Evolutionary conservation across 2,888 invertebrate species (phyloP).

Genomic region (Leistus spinibarbis): DNA sequence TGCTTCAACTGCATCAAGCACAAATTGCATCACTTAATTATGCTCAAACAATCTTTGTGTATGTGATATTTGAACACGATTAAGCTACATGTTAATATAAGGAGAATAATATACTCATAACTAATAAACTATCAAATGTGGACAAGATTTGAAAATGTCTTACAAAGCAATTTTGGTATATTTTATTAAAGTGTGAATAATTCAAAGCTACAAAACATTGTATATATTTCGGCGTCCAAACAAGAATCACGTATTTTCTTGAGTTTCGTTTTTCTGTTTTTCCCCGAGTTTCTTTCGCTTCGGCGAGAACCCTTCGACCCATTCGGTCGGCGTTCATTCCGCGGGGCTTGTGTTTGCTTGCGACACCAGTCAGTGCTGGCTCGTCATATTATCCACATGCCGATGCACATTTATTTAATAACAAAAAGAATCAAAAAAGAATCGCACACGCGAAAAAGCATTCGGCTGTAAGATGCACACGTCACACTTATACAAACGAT

Average conservation of each 20-base stretch:
- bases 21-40: slow-evolving; percentile 32
- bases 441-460: slow-evolving; percentile 42
- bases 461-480: slow-evolving; percentile 14
- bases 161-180: background rate
- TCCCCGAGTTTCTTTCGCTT: slow-evolving; percentile 13
- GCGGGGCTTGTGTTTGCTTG: slow-evolving; percentile 24
- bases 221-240: too few relatives aligned
- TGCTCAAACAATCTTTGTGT: slow-evolving; percentile 9
- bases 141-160: background rate
- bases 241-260: slow-evolving; percentile 2
- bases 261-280: slow-evolving; percentile 9
- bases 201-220: too few relatives aligned
- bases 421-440: slow-evolving; percentile 46
- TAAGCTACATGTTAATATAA: too few relatives aligned
- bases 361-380: slow-evolving; percentile 26
- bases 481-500: background rate
- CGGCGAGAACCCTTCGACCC: background rate
- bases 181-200: background rate
- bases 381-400: slow-evolving; percentile 50
- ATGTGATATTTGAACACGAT: background rate
- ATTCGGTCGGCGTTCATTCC: slow-evolving; percentile 2
- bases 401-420: slow-evolving; percentile 56
- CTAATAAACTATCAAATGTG: too few relatives aligned
- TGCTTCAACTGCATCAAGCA: background rate
- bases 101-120: too few relatives aligned